These are phyloP conservation scores for Callopanchax toddi DNA, from an alignment of 2,113 vertebrate genomes.

Conservation along the genomic window DNA sequence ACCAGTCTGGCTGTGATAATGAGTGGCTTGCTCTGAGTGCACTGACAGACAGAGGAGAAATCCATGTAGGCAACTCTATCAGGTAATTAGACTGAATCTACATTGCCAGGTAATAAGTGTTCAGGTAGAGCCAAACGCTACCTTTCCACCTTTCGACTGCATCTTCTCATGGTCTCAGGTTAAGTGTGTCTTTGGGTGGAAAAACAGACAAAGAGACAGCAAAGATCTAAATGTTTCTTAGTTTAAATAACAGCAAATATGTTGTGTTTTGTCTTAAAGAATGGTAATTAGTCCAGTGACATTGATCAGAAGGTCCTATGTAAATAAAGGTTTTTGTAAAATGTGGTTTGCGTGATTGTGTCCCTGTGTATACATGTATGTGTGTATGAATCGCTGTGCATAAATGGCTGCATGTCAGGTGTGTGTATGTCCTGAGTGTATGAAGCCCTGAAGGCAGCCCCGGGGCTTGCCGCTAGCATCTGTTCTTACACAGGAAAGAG, in stretches of 20 bases:
- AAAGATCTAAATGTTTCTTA: neutral
- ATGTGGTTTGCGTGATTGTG: conserved; percentile 21
- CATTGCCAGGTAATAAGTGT: conserved; percentile 85
- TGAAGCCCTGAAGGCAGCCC: conserved; percentile 76
- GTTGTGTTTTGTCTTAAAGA: conserved; percentile 26
- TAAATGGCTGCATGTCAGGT: conserved; percentile 62
- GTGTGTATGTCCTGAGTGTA: conserved; percentile 61
- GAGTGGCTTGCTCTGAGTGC: conserved; percentile 79
- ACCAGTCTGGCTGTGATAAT: conserved; percentile 85
- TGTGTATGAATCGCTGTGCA: conserved; percentile 27
- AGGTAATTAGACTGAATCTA: conserved; percentile 84
- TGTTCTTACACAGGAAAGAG: conserved; percentile 79
- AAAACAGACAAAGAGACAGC: conserved; percentile 16
- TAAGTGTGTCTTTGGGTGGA: conserved; percentile 43
- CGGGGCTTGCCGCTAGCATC: conserved; percentile 72
- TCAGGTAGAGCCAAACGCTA: conserved; percentile 85
- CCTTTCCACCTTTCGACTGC: conserved; percentile 77
- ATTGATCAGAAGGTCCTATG: conserved; percentile 65
- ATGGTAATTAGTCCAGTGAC: conserved; percentile 37
- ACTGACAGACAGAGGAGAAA: conserved; percentile 82
- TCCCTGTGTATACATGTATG: conserved; percentile 9
- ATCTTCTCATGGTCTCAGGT: conserved; percentile 51
- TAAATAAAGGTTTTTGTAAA: conserved; percentile 61
- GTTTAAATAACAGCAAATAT: neutral
- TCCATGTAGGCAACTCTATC: conserved; percentile 80